Conservation (phyloP, 2,113 vertebrate species). For the Myotis lucifugus region DNA sequence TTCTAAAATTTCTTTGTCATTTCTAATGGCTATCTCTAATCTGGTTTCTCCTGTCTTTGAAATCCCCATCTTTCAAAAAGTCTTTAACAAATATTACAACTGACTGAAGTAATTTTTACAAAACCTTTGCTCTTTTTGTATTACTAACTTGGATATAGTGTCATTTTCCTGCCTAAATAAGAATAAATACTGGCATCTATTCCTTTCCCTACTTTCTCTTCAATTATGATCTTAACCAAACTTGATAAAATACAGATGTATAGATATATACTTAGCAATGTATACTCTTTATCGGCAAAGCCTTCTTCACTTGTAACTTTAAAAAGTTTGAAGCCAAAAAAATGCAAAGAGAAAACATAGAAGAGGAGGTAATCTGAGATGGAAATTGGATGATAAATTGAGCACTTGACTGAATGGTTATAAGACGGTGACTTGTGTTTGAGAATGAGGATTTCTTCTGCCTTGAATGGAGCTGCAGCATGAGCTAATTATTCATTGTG, state of each 20-base stretch:
- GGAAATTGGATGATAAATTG: background rate
- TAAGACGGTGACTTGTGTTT: slow-evolving; percentile 30
- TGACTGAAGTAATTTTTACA: background rate
- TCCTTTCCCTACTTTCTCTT: slow-evolving; percentile 21
- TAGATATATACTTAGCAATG: background rate
- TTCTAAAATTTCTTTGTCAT: background rate
- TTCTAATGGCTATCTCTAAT: background rate
- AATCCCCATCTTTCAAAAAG: background rate
- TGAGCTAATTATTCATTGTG: slow-evolving; percentile 52
- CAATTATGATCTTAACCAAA: background rate
- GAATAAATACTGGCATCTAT: background rate
- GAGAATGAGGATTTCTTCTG: slow-evolving; percentile 46
- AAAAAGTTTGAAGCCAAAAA: background rate
- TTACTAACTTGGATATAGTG: background rate
- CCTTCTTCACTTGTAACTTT: slow-evolving; percentile 32
- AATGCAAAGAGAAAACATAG: background rate
- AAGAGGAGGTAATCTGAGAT: slow-evolving; percentile 22
- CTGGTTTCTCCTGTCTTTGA: background rate
- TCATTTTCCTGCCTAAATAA: slow-evolving; percentile 6
- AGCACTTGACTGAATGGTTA: background rate
- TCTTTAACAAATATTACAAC: background rate
- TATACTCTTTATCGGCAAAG: background rate
- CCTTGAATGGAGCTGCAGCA: background rate
- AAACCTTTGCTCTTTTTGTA: background rate
- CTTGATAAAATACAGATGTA: slow-evolving; percentile 27